Evolutionary conservation across 2,797 vertebrate genomes (phyloP), one percentile per base, ranked within the genome.

Genomic region (Echeneis naucrates): DNA sequence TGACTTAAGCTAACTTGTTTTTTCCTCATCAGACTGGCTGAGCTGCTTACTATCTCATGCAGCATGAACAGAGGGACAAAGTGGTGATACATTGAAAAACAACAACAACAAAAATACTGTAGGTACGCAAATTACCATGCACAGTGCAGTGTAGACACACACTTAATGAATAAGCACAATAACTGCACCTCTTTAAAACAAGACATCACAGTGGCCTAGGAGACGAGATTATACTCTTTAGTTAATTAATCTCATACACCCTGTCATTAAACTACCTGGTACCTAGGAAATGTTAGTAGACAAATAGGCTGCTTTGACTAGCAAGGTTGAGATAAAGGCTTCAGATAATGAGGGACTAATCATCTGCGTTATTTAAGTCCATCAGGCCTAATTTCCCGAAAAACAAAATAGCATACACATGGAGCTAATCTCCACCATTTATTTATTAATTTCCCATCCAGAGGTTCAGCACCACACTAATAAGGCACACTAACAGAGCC

Each of bases 301-400:
- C 88, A 94, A 94, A 93, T 89, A 70, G 84, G 83, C 78, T 65
- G 76, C 87, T 92, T 90, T 92, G 77, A 84, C 87, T 79, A 85
- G 88, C 84, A 81, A 79, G 88, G 64, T 69, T 71, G 71, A 87
- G 86, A 93, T 93, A 92, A 94, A 93, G 87, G 89, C 73, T 84
- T 88, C 50, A 80, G 80, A 90, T 94, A 93, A 93, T 85, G 88
- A 93, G 86, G 75, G 76, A 89, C 87, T 93, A 92, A 91, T 92
- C 88, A 92, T 73, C 73, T 75, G 73, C 57, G 69, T 90, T 85
- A 82, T 84, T 90, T 90, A 88, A 89, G 68, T 91, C 88, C 87
- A 81, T 77, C 73, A 81, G 66, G 78, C 80, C 83, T 90, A 88
- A 91, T 91, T 89, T 92, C 74, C 82, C 78, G 71, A 83, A 89